Evolutionary conservation across 2,797 vertebrate species (phyloP).

Genomic region (Xiphorhynchus erythropygius): DNA sequence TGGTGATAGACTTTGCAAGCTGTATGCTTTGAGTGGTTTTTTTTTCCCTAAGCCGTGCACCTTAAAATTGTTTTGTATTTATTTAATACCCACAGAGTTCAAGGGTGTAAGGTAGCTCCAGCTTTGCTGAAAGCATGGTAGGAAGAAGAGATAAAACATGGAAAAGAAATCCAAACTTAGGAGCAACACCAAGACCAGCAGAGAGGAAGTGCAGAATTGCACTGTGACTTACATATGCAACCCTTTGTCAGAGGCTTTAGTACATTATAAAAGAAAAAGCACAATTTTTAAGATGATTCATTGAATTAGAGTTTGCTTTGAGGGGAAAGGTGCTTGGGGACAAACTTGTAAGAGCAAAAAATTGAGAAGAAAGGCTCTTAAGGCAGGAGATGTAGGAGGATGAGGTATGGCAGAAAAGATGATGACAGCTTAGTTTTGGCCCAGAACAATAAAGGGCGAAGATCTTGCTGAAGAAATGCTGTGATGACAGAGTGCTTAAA

Average conservation of each 20-base stretch:
- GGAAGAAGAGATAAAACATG: background rate
- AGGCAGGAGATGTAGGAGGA: background rate
- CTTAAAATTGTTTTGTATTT: background rate
- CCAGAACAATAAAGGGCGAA: constrained; percentile 50
- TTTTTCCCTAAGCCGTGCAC: background rate
- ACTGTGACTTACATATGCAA: background rate
- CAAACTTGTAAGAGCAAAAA: constrained; percentile 16
- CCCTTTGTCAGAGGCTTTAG: background rate
- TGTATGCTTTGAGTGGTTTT: background rate
- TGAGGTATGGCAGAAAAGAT: constrained; percentile 23
- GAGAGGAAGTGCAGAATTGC: background rate
- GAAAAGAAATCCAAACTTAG: background rate
- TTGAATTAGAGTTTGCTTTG: constrained; percentile 23
- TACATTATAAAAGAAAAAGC: background rate
- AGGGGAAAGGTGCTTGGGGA: constrained; percentile 15
- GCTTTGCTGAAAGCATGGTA: background rate
- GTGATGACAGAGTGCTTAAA: constrained; percentile 52
- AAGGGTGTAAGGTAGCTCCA: background rate
- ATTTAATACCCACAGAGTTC: background rate
- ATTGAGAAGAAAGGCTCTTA: constrained; percentile 8
- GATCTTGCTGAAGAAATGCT: constrained; percentile 10
- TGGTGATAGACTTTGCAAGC: background rate
- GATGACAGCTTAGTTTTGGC: constrained; percentile 54
- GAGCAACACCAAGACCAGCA: background rate
- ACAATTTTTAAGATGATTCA: background rate